Evolutionary conservation across 2,113 vertebrate genomes (phyloP), one percentile per base, ranked within the genome.

Genomic region (Panthera tigris): DNA sequence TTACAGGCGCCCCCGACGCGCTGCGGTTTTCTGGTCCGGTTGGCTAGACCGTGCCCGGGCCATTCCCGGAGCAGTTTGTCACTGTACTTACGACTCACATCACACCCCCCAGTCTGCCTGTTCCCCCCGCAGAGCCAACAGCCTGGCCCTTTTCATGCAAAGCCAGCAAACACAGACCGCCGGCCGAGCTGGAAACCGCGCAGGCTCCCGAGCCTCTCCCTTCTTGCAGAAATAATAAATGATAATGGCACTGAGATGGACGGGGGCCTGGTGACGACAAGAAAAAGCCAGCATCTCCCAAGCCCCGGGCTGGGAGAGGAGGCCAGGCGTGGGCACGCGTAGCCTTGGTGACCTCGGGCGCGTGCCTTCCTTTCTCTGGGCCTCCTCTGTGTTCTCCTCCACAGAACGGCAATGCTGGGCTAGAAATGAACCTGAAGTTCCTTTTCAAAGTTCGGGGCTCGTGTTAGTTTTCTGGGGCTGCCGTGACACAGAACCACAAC

Each of bases 101-200:
- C 61, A 65, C 93, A 61, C 4, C 63, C 74, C 74, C 0, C 2
- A 94, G 66, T n/a, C 93, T 84, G 65, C 23, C 90, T 50, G 63
- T 69, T 36, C 23, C 57, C 71, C 57, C 55, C 0, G 13, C 5
- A 0, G 78, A 80, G 94, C 86, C 1, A 0, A 66, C 14, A 7
- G 39, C 63, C 23, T 16, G 45, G 29, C 91, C 4, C 9, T 97
- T 82, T 89, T 91, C 86, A 55, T n/a, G n/a, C 85, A 4, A 95
- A 3, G 94, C 45, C 95, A 96, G 83, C 74, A 94, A 91, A 92
- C 81, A 63, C 91, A 55, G 97, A 55, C 4, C 0, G 27, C 89
- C 25, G 76, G n/a, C 0, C 6, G 80, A 27, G 39, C 36, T 86
- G 95, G 95, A 71, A 48, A 87, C 29, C 29, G 13, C 31, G 41